phyloP scores from a whole-genome alignment of 2,797 vertebrate species.

The Cryptoblepharus egeriae region DNA sequence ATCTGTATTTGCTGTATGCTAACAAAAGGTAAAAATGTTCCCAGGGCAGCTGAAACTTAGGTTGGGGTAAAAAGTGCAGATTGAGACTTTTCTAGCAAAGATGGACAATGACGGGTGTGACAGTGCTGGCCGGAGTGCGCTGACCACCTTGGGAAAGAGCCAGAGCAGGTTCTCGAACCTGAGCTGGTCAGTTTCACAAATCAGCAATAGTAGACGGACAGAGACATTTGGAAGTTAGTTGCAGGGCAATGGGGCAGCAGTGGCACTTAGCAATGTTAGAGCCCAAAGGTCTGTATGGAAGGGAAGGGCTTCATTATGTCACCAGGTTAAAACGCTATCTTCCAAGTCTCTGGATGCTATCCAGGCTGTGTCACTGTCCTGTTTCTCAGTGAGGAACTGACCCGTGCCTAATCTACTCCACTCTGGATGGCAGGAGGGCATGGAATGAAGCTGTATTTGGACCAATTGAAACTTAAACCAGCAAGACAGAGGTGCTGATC shows the following conservation, averaged over 20 bases:
- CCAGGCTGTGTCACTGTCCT: neutral
- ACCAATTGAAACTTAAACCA: too few relatives aligned
- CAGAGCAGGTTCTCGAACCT: too few relatives aligned
- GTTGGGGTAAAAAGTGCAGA: neutral
- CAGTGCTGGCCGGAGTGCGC: too few relatives aligned
- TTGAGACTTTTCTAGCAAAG: neutral
- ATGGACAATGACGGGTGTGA: too few relatives aligned
- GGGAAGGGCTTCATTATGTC: too few relatives aligned
- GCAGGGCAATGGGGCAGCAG: neutral
- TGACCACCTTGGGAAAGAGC: neutral
- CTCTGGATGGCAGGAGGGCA: neutral
- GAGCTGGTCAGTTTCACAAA: neutral
- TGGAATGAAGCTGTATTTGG: too few relatives aligned
- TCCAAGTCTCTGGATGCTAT: neutral
- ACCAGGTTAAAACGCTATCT: neutral
- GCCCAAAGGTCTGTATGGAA: too few relatives aligned
- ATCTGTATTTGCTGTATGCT: neutral
- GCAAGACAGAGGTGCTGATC: too few relatives aligned
- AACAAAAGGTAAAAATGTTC: neutral
- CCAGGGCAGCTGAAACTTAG: neutral
- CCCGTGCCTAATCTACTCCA: too few relatives aligned
- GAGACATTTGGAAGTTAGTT: neutral
- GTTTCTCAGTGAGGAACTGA: neutral
- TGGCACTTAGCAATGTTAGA: neutral
- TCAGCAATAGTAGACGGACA: neutral